Evolutionary conservation across 2,113 vertebrate genomes (phyloP).

Genomic region (Tichodroma muraria): DNA sequence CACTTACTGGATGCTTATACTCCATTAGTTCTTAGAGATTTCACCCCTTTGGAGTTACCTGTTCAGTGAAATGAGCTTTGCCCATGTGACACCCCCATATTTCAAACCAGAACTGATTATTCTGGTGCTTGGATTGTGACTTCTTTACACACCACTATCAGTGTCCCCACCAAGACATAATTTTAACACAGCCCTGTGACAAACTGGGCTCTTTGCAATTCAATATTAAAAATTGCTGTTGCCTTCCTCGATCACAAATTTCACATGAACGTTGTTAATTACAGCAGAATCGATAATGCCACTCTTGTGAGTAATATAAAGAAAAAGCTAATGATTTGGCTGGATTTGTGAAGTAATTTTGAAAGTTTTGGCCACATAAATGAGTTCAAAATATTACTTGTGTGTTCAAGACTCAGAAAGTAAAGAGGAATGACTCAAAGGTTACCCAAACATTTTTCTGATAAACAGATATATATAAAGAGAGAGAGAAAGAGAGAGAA

Average conservation of each 20-base stretch:
- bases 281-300: background rate
- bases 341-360: background rate
- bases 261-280: background rate
- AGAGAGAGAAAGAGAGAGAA: rapidly evolving
- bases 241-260: background rate
- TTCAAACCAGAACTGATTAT: background rate
- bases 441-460: background rate
- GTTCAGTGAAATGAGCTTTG: background rate
- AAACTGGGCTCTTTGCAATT: background rate
- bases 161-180: background rate
- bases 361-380: background rate
- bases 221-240: background rate
- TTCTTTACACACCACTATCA: background rate
- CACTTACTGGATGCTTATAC: background rate
- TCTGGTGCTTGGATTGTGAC: background rate
- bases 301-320: background rate
- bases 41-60: background rate
- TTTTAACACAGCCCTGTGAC: background rate
- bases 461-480: rapidly evolving
- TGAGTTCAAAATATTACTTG: background rate
- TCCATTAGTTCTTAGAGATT: background rate
- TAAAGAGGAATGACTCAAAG: background rate
- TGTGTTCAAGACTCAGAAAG: background rate
- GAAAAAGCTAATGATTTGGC: background rate
- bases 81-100: background rate